A percentile compares a stretch with the other conserved stretches of the same genome.
phyloP scores from a whole-genome alignment of 2,113 vertebrate genomes.

The Psilopogon haemacephalus region DNA sequence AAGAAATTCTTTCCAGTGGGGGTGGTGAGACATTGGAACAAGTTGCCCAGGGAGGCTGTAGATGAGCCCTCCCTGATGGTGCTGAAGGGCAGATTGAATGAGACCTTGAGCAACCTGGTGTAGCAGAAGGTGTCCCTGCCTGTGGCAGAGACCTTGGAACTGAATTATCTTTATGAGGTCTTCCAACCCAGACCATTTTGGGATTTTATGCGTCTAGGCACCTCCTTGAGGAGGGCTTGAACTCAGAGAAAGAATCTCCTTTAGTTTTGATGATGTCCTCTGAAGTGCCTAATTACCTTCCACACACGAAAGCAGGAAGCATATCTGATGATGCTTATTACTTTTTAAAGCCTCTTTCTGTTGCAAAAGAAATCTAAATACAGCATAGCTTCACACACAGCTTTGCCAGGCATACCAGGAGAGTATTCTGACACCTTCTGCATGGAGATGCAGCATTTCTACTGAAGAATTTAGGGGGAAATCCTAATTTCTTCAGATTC shows the following conservation, averaged over 20 bases:
- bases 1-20: no score
- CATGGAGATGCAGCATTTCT: background rate
- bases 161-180: no score
- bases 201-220: fast-evolving
- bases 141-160: no score
- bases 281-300: background rate
- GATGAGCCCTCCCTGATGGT: no score
- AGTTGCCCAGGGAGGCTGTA: no score
- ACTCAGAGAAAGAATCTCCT: background rate
- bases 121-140: no score
- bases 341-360: background rate
- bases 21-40: no score
- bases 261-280: background rate
- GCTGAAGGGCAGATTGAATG: no score
- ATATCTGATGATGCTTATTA: background rate
- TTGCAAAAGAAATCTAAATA: background rate
- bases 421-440: background rate
- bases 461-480: background rate
- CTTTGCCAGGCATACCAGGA: background rate
- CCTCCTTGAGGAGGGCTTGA: background rate
- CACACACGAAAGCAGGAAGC: background rate
- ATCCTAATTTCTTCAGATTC: background rate
- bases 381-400: background rate
- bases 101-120: no score
- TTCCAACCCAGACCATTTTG: no score